Evolutionary conservation across 64 coral and sea anemone genomes (phyloP).

Genomic region (Anthopleura sola): DNA sequence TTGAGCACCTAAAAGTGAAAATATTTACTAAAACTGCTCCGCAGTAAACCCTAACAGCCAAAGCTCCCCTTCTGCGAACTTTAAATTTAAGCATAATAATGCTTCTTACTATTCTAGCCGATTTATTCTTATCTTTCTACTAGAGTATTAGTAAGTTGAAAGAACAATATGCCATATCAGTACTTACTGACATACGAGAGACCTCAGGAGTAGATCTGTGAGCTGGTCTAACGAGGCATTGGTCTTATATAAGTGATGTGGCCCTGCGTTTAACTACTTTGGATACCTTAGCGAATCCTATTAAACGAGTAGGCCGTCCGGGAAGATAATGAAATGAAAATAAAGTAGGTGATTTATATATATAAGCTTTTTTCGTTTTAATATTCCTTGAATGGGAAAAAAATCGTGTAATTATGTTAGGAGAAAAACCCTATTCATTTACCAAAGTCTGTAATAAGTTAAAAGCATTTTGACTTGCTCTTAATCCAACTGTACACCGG

Average conservation of each 20-base stretch:
- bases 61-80: no score
- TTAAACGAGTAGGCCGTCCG: neutral
- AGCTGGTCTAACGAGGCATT: neutral
- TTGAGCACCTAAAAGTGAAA: no score
- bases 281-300: neutral
- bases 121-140: neutral
- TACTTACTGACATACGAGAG: neutral
- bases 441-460: slow-evolving; percentile 3
- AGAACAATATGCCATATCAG: neutral
- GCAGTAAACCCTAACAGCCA: no score
- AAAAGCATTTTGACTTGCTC: slow-evolving; percentile 8
- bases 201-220: neutral
- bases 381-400: neutral
- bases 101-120: neutral
- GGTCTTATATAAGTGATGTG: neutral
- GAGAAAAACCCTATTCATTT: neutral
- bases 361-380: neutral
- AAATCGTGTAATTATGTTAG: neutral
- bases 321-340: neutral
- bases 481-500: neutral
- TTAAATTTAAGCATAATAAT: no score
- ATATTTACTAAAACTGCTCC: no score
- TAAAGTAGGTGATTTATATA: neutral
- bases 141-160: neutral
- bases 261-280: neutral